A percentile compares a stretch with the other conserved stretches of the same genome.
Conservation (phyloP, 2,888 invertebrate species). For the Prostheceraeus crozeri region DNA sequence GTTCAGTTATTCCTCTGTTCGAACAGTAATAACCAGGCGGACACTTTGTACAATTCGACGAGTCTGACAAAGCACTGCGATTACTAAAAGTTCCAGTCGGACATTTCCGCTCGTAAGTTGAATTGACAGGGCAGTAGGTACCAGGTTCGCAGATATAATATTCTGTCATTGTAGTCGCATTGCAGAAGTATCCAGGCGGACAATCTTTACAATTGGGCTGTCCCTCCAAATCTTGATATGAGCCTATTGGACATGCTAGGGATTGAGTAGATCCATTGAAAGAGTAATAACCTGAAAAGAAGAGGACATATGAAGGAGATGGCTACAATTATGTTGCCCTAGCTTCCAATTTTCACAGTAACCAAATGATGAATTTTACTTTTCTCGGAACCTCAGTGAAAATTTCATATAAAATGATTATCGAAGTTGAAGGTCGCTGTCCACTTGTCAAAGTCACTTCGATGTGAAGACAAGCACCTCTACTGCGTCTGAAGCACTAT, state of each 20-base stretch:
- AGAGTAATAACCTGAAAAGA: constrained; percentile 47
- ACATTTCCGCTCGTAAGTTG: constrained; percentile 47
- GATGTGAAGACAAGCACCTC: too few relatives aligned
- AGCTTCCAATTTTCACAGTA: too few relatives aligned
- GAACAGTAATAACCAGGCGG: constrained; percentile 50
- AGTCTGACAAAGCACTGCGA: constrained; percentile 44
- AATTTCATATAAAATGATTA: too few relatives aligned
- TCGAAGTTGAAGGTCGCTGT: too few relatives aligned
- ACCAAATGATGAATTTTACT: too few relatives aligned
- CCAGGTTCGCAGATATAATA: constrained; percentile 50
- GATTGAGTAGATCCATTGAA: constrained; percentile 45
- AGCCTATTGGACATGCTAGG: constrained; percentile 44
- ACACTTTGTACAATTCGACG: constrained; percentile 48
- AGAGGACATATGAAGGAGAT: too few relatives aligned
- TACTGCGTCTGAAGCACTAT: too few relatives aligned
- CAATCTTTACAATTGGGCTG: constrained; percentile 48
- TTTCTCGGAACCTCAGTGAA: too few relatives aligned
- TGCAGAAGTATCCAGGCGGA: constrained; percentile 51
- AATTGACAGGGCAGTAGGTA: constrained; percentile 50
- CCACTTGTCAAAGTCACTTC: too few relatives aligned
- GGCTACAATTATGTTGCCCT: too few relatives aligned
- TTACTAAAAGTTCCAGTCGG: constrained; percentile 52
- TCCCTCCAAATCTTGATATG: constrained; percentile 50
- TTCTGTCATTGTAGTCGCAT: constrained; percentile 42
- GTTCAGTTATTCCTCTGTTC: constrained; percentile 46